phyloP scores from a whole-genome alignment of 2,113 vertebrate genomes.

The Natator depressus region DNA sequence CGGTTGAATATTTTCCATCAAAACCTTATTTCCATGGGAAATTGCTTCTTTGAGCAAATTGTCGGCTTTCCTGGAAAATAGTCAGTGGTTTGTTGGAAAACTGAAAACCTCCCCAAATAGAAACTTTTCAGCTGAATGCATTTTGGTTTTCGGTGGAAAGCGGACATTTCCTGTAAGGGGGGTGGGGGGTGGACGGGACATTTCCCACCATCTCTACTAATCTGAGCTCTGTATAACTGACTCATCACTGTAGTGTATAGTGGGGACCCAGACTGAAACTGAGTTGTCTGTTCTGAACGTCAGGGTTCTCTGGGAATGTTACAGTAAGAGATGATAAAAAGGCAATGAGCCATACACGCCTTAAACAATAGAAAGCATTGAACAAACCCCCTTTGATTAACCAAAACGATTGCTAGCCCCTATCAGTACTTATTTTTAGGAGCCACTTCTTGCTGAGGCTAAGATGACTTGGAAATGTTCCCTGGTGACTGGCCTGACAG shows the following conservation, averaged over 20 bases:
- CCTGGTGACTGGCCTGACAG: neutral
- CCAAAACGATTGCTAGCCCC: neutral
- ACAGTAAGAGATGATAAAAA: neutral
- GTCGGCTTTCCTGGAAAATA: neutral
- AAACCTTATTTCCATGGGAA: slow-evolving; percentile 26
- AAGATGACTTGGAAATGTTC: neutral
- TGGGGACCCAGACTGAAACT: slow-evolving; percentile 27
- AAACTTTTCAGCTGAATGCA: slow-evolving; percentile 46
- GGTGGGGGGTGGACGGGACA: slow-evolving; percentile 36
- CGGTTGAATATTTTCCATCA: slow-evolving; percentile 49
- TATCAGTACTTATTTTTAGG: neutral
- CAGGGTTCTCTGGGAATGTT: neutral
- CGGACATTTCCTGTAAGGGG: neutral
- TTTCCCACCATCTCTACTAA: slow-evolving; percentile 56
- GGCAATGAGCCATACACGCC: neutral
- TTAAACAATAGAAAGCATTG: neutral
- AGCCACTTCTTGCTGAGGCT: neutral
- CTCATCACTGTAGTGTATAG: neutral
- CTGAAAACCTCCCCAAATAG: neutral
- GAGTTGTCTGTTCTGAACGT: neutral
- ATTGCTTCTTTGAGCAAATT: neutral
- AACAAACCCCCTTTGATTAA: neutral
- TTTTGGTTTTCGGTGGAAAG: slow-evolving; percentile 31
- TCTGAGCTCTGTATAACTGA: slow-evolving; percentile 11
- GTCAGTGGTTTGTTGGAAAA: neutral